phyloP scores from a whole-genome alignment of 1,140 invertebrate species.

The Rhopalosiphum maidis region DNA sequence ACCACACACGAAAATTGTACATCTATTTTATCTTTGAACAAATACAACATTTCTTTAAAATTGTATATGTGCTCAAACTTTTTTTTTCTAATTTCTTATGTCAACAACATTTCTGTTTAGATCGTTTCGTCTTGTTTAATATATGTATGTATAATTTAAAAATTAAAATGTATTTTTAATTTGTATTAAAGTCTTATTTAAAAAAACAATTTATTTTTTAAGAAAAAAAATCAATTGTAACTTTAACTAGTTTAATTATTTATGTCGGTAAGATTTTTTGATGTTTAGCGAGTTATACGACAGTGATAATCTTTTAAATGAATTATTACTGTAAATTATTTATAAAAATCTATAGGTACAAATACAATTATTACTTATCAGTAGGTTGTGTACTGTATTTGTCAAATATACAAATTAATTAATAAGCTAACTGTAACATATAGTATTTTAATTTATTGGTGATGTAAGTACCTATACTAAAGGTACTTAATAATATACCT shows the following conservation, averaged over 20 bases:
- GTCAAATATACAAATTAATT: neutral
- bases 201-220: neutral
- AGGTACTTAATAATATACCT: neutral
- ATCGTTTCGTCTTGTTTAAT: neutral
- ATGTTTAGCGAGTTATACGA: neutral
- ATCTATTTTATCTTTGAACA: neutral
- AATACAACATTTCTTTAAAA: neutral
- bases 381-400: neutral
- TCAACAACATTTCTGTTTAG: conserved; percentile 7
- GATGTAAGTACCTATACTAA: neutral
- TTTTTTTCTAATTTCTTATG: neutral
- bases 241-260: neutral
- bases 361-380: neutral
- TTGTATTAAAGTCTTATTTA: neutral
- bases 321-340: neutral
- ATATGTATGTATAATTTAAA: neutral
- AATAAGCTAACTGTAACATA: too few species aligned
- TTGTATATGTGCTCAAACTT: neutral
- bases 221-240: neutral
- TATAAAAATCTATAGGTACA: neutral
- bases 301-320: neutral
- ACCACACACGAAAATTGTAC: neutral
- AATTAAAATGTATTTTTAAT: conserved; percentile 13
- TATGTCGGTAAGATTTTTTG: neutral
- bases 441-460: too few species aligned